Percentiles rank a stretch among this genome's conserved stretches.
These are phyloP conservation scores for Sinella curviseta DNA, from an alignment of 1,140 invertebrate species.

Conservation along the genomic window DNA sequence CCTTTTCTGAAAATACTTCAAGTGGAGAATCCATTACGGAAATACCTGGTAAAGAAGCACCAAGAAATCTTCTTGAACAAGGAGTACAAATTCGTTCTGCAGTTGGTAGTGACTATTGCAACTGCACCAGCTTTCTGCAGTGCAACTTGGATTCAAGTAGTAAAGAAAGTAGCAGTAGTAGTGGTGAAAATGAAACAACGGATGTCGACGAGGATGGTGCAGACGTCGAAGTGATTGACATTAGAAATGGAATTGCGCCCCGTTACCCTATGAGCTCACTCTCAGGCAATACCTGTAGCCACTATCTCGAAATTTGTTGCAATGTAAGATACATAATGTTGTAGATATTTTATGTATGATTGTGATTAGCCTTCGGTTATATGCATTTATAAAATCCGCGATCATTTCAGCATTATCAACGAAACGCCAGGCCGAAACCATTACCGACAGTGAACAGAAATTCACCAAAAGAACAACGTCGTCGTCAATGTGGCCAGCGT, in stretches of 20 bases:
- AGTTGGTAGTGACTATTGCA: conserved; percentile 51
- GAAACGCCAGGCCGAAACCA: background rate
- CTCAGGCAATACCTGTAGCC: conserved; percentile 57
- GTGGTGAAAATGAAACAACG: background rate
- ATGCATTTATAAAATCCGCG: background rate
- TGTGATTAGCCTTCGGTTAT: background rate
- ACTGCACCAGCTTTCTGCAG: conserved; percentile 68
- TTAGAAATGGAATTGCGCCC: conserved; percentile 57
- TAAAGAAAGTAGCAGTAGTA: background rate
- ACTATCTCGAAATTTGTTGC: conserved; percentile 69
- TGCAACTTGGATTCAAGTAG: conserved; percentile 57
- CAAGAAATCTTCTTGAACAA: background rate
- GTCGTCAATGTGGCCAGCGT: conserved; percentile 65
- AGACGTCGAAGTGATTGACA: conserved; percentile 69
- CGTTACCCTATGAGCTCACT: no score
- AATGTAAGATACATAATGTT: conserved; percentile 46
- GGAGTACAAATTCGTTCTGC: background rate
- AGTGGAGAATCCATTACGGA: no score
- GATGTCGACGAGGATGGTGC: conserved; percentile 68
- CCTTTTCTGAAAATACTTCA: no score
- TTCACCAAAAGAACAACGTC: background rate
- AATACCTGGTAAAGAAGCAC: background rate
- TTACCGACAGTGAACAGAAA: background rate
- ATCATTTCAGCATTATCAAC: background rate
- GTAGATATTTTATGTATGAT: background rate